These are phyloP conservation scores for Cladorhizidae sp. DNA, from an alignment of 37 sponge, comb jelly and placozoan species.

Conservation along the genomic window DNA sequence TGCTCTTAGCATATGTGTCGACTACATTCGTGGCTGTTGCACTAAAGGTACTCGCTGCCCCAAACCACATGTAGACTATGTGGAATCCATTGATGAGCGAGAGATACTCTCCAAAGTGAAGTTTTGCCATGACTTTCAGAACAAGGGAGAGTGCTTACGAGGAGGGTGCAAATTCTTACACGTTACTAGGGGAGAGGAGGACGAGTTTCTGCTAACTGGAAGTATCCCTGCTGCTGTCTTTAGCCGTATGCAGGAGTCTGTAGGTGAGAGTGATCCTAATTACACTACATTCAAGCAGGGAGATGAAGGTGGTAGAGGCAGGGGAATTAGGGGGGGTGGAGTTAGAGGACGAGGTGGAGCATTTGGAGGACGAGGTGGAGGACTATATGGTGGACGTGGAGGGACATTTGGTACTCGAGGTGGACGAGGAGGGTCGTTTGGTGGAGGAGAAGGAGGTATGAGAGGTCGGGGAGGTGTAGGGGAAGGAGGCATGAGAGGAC, in stretches of 20 bases:
- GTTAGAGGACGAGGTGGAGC: conserved; percentile 1
- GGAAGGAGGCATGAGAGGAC: too few relatives aligned
- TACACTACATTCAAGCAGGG: neutral
- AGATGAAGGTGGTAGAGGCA: conserved; percentile 5
- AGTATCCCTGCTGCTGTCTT: conserved; percentile 53
- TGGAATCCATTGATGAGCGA: conserved; percentile 60
- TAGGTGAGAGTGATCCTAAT: neutral
- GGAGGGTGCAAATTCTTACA: conserved; percentile 57
- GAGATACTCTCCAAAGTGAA: conserved; percentile 60
- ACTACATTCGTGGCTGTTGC: conserved; percentile 60
- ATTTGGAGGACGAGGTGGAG: too few relatives aligned
- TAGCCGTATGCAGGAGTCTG: conserved; percentile 46
- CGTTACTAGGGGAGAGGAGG: conserved; percentile 69
- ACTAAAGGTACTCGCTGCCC: conserved; percentile 39
- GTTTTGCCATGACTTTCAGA: conserved; percentile 73
- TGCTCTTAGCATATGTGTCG: conserved; percentile 55
- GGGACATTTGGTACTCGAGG: too few relatives aligned
- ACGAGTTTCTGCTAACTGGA: conserved; percentile 69
- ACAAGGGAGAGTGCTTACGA: conserved; percentile 47
- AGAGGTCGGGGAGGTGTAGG: too few relatives aligned
- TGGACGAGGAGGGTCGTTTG: too few relatives aligned
- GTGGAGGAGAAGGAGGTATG: too few relatives aligned
- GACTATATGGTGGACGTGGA: too few relatives aligned
- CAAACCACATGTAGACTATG: conserved; percentile 62
- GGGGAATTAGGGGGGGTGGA: neutral